phyloP scores from a whole-genome alignment of 2,113 vertebrate genomes.

The Neolamprologus caudopunctatus region DNA sequence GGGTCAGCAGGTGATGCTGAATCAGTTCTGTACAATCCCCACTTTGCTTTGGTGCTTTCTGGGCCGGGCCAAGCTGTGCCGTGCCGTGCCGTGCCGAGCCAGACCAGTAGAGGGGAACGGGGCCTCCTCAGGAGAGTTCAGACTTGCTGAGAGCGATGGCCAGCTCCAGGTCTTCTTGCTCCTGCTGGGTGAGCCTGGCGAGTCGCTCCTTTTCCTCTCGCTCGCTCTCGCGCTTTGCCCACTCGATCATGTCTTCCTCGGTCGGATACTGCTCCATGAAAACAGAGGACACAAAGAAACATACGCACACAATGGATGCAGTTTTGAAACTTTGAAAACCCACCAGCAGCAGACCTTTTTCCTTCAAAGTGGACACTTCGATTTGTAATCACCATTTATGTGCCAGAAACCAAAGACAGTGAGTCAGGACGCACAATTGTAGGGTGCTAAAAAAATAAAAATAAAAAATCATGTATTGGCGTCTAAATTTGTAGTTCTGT shows the following conservation, averaged over 20 bases:
- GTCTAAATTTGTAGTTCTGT: not conserved
- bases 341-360: not conserved
- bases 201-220: conserved; percentile 92
- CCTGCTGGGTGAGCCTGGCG: conserved; percentile 90
- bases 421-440: not conserved
- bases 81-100: conserved; percentile 30
- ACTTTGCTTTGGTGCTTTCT: conserved; percentile 57
- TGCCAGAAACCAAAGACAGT: not conserved
- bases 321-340: not conserved
- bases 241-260: conserved; percentile 99
- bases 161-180: conserved; percentile 97
- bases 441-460: not conserved
- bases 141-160: conserved; percentile 99
- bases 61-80: conserved; percentile 3
- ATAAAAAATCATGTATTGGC: accelerated
- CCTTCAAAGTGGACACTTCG: not conserved
- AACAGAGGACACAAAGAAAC: conserved; percentile 17
- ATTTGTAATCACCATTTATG: not conserved
- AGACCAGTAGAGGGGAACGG: not conserved
- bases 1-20: conserved; percentile 37
- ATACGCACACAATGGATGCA: not conserved
- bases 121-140: conserved; percentile 85
- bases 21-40: conserved; percentile 44
- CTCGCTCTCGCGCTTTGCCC: conserved; percentile 97
- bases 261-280: conserved; percentile 82